phyloP scores from a whole-genome alignment of 2,797 vertebrate genomes.

The Saxicola maurus region DNA sequence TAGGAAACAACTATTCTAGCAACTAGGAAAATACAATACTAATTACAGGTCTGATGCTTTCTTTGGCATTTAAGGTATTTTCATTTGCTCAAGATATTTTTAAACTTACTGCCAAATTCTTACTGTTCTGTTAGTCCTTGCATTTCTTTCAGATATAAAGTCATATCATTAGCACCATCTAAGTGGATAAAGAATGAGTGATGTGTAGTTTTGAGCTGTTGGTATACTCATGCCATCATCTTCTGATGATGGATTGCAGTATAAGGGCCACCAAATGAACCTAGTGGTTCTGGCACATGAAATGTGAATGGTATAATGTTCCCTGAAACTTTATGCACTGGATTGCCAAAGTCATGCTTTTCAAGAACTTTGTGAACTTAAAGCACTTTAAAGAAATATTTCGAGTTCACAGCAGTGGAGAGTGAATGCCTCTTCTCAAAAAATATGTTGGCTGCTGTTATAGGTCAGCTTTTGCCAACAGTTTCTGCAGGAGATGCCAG shows the following conservation, averaged over 20 bases:
- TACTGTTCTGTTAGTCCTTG: background rate
- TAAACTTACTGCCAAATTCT: background rate
- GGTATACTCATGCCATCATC: background rate
- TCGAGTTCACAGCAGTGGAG: background rate
- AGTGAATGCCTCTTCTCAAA: background rate
- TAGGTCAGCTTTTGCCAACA: conserved; percentile 28
- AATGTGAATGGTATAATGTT: background rate
- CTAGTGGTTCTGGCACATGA: background rate
- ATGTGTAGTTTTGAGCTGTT: background rate
- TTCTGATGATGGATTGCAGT: background rate
- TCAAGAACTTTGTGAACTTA: conserved; percentile 27
- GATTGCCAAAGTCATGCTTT: conserved; percentile 4
- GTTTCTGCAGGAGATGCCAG: conserved; percentile 44
- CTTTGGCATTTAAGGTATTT: background rate
- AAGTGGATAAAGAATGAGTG: background rate
- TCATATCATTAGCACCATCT: background rate
- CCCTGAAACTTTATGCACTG: background rate
- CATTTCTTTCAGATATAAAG: background rate
- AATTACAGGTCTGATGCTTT: background rate
- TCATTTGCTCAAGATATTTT: background rate
- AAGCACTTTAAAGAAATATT: conserved; percentile 24
- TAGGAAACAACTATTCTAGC: background rate
- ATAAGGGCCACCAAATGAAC: background rate
- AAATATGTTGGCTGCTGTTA: conserved; percentile 18
- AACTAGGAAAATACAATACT: background rate